Evolutionary conservation across 2,888 invertebrate genomes (phyloP).

Genomic region (Xylophagus ater): DNA sequence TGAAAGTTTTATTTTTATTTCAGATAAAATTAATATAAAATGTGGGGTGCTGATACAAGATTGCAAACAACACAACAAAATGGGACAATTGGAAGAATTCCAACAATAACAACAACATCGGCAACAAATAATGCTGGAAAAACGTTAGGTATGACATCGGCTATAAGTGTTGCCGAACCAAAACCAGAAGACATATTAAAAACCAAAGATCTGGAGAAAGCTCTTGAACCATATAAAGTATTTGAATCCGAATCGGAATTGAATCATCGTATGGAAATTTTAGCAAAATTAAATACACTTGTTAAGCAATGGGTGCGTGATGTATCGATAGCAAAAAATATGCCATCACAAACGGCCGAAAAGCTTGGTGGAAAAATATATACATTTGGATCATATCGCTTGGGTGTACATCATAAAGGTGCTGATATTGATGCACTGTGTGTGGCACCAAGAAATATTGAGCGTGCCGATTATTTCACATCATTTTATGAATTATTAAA

Average conservation of each 20-base stretch:
- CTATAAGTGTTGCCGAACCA: constrained; percentile 78
- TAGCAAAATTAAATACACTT: constrained; percentile 75
- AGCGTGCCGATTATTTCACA: constrained; percentile 88
- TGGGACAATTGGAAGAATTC: constrained; percentile 23
- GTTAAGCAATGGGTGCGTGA: constrained; percentile 92
- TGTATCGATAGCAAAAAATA: constrained; percentile 77
- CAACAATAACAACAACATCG: constrained; percentile 1
- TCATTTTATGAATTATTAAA: constrained; percentile 87
- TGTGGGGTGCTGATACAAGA: constrained; percentile 37
- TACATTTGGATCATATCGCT: constrained; percentile 96
- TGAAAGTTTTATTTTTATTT: neutral
- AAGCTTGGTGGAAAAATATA: constrained; percentile 95
- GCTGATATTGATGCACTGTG: constrained; percentile 98
- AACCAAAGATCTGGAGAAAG: constrained; percentile 58
- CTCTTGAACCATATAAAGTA: constrained; percentile 74
- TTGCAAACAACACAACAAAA: constrained; percentile 27
- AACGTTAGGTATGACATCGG: constrained; percentile 79
- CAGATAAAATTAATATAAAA: constrained; percentile 19
- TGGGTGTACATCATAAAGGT: constrained; percentile 92
- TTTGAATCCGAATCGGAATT: constrained; percentile 86
- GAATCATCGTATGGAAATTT: constrained; percentile 76
- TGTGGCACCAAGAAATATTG: constrained; percentile 93
- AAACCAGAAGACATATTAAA: constrained; percentile 58
- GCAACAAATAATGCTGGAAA: constrained; percentile 10
- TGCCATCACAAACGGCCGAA: constrained; percentile 83